Evolutionary conservation across 2,797 vertebrate species (phyloP).

Genomic region (Peromyscus aztecus): DNA sequence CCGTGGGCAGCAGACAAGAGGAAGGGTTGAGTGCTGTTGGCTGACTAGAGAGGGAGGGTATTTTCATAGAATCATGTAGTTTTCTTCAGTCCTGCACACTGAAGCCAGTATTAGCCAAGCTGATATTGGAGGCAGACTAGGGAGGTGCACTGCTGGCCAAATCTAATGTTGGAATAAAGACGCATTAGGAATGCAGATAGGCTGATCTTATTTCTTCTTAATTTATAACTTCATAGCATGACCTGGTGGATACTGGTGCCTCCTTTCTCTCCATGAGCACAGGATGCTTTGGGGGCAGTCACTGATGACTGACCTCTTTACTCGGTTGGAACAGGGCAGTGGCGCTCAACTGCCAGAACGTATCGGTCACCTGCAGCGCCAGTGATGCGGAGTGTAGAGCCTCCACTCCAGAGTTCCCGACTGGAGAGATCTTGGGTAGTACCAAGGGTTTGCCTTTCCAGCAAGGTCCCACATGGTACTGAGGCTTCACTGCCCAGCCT

Average conservation of each 20-base stretch:
- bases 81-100: slow-evolving; percentile 37
- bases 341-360: background rate
- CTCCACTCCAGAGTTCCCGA: background rate
- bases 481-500: background rate
- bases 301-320: background rate
- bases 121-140: background rate
- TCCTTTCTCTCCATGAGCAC: background rate
- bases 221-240: background rate
- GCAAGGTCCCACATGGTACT: background rate
- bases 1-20: background rate
- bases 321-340: background rate
- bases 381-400: too few species aligned
- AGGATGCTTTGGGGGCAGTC: background rate
- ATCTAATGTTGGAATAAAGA: background rate
- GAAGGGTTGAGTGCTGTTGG: background rate
- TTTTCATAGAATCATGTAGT: background rate
- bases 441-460: background rate
- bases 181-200: background rate
- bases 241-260: background rate
- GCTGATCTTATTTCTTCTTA: slow-evolving; percentile 6
- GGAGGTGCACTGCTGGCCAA: background rate
- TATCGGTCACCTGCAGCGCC: background rate
- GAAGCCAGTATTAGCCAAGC: slow-evolving; percentile 24
- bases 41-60: background rate
- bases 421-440: background rate